Conservation (phyloP, 2,888 invertebrate species). For the Nomada fucata region DNA sequence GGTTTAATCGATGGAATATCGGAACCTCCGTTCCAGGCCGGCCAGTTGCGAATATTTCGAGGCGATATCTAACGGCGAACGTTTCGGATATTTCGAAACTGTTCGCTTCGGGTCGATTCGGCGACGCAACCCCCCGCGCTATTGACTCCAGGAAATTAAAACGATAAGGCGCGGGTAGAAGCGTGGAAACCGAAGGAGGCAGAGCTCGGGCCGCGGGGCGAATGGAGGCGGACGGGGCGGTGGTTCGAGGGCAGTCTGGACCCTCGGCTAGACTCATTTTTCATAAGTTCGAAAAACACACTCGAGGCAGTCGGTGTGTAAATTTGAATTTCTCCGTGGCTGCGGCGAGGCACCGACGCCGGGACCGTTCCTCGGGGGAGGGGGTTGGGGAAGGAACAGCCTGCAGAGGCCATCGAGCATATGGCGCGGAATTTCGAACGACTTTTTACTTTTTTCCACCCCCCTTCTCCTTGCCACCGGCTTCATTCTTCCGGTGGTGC, state of each 20-base stretch:
- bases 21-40: neutral
- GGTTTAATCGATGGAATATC: neutral
- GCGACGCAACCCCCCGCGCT: neutral
- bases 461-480: conserved; percentile 8
- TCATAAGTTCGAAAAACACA: conserved; percentile 81
- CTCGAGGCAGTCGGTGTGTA: conserved; percentile 75
- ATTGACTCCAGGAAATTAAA: conserved; percentile 35
- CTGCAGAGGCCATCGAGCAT: conserved; percentile 74
- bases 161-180: conserved; percentile 19
- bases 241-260: conserved; percentile 57
- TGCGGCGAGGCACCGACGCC: conserved; percentile 66
- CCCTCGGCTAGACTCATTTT: conserved; percentile 80
- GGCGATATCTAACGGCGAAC: no score
- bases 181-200: conserved; percentile 48
- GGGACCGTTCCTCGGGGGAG: conserved; percentile 42
- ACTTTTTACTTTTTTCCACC: conserved; percentile 68
- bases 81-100: no score
- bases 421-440: conserved; percentile 80
- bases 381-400: conserved; percentile 27
- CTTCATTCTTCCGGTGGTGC: neutral
- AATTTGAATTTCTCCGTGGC: conserved; percentile 81
- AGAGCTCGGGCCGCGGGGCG: conserved; percentile 14
- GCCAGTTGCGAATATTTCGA: no score
- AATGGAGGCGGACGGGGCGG: conserved; percentile 22
- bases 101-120: neutral